Conservation (phyloP, 2,888 invertebrate species). For the Diloba caeruleocephala region DNA sequence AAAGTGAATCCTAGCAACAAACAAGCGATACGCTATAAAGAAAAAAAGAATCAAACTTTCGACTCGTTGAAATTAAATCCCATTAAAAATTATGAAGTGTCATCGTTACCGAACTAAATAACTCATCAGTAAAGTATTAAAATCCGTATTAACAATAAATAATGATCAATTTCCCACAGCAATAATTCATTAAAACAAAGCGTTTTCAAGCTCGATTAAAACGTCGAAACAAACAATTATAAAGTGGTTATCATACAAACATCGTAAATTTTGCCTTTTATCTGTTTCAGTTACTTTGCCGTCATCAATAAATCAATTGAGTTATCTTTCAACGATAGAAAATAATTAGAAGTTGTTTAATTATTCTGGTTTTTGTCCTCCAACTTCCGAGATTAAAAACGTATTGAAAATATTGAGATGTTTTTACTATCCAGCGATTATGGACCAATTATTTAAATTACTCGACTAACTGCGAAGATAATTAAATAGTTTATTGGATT, state of each 20-base stretch:
- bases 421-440: conserved; percentile 39
- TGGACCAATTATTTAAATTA: conserved; percentile 52
- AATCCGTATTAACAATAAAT: conserved; percentile 54
- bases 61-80: conserved; percentile 33
- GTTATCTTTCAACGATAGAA: conserved; percentile 78
- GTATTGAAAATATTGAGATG: conserved; percentile 43
- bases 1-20: no score
- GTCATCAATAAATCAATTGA: conserved; percentile 78
- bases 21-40: no score
- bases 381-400: conserved; percentile 42
- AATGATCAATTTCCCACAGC: conserved; percentile 50
- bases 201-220: conserved; percentile 60
- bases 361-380: conserved; percentile 74
- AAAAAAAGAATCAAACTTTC: conserved; percentile 22
- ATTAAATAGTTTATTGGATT: conserved; percentile 32
- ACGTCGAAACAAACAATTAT: conserved; percentile 72
- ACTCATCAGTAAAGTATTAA: conserved; percentile 39
- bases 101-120: conserved; percentile 31
- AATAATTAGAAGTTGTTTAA: conserved; percentile 85
- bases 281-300: conserved; percentile 72
- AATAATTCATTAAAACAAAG: conserved; percentile 56
- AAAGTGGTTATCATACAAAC: conserved; percentile 74
- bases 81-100: conserved; percentile 41
- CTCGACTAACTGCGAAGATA: conserved; percentile 36
- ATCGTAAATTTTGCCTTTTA: conserved; percentile 79